Conservation (phyloP, 2,888 invertebrate genomes). For the Chelonus formosanus region DNA sequence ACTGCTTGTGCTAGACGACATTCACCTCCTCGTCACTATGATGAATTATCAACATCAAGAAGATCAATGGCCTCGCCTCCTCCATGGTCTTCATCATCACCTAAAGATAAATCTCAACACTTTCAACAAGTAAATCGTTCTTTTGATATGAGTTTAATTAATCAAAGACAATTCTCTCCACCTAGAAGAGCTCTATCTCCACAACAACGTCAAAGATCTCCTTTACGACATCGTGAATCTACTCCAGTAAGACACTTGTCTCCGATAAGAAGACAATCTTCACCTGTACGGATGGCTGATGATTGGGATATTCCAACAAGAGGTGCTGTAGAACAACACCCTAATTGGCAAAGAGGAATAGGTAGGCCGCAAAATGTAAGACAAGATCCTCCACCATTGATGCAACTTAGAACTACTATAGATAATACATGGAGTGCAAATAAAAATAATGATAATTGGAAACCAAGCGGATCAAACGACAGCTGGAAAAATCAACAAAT, state of each 20-base stretch:
- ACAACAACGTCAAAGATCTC: constrained; percentile 28
- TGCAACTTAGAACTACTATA: constrained; percentile 3
- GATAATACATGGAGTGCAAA: constrained; percentile 33
- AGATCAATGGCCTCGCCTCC: constrained; percentile 32
- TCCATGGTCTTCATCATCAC: constrained; percentile 28
- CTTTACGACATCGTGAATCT: constrained; percentile 21
- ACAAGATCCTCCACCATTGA: constrained; percentile 17
- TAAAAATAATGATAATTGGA: constrained; percentile 44
- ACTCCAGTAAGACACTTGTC: constrained; percentile 33
- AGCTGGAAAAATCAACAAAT: constrained; percentile 33
- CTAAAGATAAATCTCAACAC: background rate
- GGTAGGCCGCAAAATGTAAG: constrained; percentile 34
- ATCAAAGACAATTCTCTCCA: constrained; percentile 26
- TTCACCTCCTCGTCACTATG: constrained; percentile 32
- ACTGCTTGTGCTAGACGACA: constrained; percentile 34
- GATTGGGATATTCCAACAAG: constrained; percentile 61
- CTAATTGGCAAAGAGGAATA: constrained; percentile 40
- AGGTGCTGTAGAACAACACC: constrained; percentile 51
- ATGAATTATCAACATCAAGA: constrained; percentile 28
- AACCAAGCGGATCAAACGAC: constrained; percentile 29
- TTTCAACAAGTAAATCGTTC: too few species aligned
- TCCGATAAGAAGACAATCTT: background rate
- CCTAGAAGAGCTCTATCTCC: constrained; percentile 36
- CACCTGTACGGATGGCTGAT: constrained; percentile 45
- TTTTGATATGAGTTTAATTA: too few species aligned